Evolutionary conservation across 37 sponge, comb jelly and placozoan genomes (phyloP).

Genomic region (Hormiphora californensis): DNA sequence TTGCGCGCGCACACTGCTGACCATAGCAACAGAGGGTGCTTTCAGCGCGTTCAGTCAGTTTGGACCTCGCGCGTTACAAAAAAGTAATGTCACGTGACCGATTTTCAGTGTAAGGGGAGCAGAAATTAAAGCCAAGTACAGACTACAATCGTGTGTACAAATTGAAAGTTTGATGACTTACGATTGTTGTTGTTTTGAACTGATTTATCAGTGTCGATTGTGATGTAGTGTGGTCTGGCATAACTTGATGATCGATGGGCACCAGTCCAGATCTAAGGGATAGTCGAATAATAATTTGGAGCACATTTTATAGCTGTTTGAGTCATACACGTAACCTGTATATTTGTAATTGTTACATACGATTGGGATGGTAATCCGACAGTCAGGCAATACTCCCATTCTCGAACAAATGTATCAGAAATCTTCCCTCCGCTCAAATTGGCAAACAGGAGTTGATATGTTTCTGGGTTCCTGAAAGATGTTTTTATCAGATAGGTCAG

Average conservation of each 20-base stretch:
- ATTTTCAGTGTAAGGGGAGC: too few relatives aligned
- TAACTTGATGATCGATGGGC: background rate
- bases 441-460: background rate
- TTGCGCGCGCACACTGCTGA: slow-evolving; percentile 1
- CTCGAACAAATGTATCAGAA: slow-evolving; percentile 14
- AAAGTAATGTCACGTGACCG: too few relatives aligned
- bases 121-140: background rate
- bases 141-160: background rate
- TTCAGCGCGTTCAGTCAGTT: too few relatives aligned
- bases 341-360: slow-evolving; percentile 8
- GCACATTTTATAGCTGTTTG: too few relatives aligned
- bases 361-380: slow-evolving; percentile 42
- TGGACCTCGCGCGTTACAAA: too few relatives aligned
- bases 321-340: too few relatives aligned
- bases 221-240: background rate
- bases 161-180: background rate
- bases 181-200: slow-evolving; percentile 27
- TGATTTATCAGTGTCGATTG: slow-evolving; percentile 13
- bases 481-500: too few relatives aligned
- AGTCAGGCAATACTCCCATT: slow-evolving; percentile 49
- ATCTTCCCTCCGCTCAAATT: slow-evolving; percentile 2
- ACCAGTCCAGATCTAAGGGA: background rate
- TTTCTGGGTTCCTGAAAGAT: slow-evolving; percentile 36
- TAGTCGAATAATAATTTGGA: background rate
- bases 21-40: slow-evolving; percentile 3